phyloP scores from a whole-genome alignment of 2,888 invertebrate genomes.

The Orchesella flavescens region DNA sequence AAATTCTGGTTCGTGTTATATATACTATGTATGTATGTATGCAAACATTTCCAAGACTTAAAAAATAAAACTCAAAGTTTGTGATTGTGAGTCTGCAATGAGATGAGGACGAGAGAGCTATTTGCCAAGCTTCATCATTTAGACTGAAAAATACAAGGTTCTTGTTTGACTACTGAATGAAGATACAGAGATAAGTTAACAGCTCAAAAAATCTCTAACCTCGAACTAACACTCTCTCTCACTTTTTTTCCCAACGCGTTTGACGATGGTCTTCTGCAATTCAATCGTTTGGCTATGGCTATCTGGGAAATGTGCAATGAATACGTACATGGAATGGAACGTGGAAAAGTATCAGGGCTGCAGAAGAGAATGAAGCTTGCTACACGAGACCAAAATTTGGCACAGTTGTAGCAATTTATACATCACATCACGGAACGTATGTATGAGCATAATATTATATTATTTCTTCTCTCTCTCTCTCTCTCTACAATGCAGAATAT shows the following conservation, averaged over 20 bases:
- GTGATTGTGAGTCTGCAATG: too few species aligned
- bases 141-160: slow-evolving; percentile 8
- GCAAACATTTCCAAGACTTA: too few species aligned
- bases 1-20: neutral
- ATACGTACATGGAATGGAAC: neutral
- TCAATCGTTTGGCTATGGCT: too few species aligned
- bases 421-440: too few species aligned
- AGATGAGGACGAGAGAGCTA: too few species aligned
- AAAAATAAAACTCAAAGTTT: too few species aligned
- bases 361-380: neutral
- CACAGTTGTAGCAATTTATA: neutral
- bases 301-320: neutral
- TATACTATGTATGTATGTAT: too few species aligned
- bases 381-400: neutral
- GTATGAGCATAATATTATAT: too few species aligned
- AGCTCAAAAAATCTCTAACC: neutral
- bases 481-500: too few species aligned
- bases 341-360: neutral
- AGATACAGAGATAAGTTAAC: slow-evolving; percentile 10
- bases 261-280: neutral
- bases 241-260: neutral
- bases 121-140: slow-evolving; percentile 36
- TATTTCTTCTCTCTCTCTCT: too few species aligned
- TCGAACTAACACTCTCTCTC: slow-evolving; percentile 10
- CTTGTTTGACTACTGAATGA: neutral